phyloP scores from a whole-genome alignment of 1,140 invertebrate species.

The Conus betulinus region DNA sequence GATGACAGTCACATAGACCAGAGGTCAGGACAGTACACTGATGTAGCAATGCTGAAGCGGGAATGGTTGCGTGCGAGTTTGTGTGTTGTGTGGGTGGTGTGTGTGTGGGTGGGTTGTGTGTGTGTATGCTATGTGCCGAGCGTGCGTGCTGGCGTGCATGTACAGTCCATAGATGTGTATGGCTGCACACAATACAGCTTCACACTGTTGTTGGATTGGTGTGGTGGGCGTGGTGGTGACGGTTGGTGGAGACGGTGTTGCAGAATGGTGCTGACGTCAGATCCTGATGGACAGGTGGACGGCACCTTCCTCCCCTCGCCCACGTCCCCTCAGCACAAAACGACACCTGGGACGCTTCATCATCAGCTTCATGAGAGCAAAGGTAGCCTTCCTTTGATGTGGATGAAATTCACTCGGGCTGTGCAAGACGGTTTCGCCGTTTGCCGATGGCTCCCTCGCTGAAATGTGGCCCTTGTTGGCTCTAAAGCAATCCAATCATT shows the following conservation, averaged over 20 bases:
- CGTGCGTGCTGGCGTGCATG: too few species aligned
- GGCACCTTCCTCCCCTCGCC: slow-evolving; percentile 60
- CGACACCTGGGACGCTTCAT: slow-evolving; percentile 43
- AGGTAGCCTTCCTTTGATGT: slow-evolving; percentile 38
- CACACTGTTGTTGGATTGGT: not conserved
- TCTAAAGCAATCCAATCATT: too few species aligned
- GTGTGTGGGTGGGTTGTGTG: too few species aligned
- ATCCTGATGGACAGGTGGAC: slow-evolving; percentile 59
- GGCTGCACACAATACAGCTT: not conserved
- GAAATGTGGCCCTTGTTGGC: too few species aligned
- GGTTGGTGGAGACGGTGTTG: not conserved
- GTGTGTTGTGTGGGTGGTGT: too few species aligned
- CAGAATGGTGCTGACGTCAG: slow-evolving; percentile 60
- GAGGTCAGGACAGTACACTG: not conserved
- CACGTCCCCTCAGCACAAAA: slow-evolving; percentile 46
- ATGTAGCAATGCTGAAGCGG: too few species aligned
- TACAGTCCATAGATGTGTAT: too few species aligned
- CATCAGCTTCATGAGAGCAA: slow-evolving; percentile 47
- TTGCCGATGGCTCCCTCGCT: too few species aligned
- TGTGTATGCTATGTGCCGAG: too few species aligned
- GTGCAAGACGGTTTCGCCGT: too few species aligned
- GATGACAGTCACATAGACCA: too few species aligned
- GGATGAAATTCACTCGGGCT: not conserved
- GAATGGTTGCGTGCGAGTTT: not conserved
- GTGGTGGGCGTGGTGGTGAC: too few species aligned